Conservation (phyloP, 2,113 vertebrate genomes). For the Tachysurus vachellii region DNA sequence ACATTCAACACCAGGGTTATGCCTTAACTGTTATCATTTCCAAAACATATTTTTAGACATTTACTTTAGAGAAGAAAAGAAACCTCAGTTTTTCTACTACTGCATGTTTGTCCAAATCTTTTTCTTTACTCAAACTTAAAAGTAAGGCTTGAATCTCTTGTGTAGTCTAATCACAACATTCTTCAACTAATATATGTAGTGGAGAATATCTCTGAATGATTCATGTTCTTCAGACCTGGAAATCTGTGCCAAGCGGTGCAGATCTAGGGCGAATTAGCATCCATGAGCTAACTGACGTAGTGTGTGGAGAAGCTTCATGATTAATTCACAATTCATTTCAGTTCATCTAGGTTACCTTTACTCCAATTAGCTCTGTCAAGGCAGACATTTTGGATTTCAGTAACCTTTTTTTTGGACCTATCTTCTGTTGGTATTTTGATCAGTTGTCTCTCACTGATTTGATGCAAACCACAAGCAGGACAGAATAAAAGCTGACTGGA, state of each 20-base stretch:
- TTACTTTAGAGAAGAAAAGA: neutral
- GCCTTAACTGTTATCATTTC: neutral
- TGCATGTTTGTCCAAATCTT: too few relatives aligned
- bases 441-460: neutral
- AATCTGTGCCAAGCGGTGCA: conserved; percentile 13
- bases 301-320: neutral
- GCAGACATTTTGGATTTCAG: neutral
- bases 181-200: neutral
- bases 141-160: neutral
- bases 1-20: neutral
- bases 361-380: neutral
- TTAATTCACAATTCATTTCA: neutral
- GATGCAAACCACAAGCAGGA: neutral
- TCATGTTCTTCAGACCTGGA: neutral
- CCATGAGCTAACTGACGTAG: neutral
- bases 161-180: neutral
- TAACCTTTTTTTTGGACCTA: neutral
- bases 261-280: conserved; percentile 11
- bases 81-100: too few relatives aligned
- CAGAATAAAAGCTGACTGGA: neutral
- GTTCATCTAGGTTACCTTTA: neutral
- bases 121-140: neutral
- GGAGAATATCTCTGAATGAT: neutral
- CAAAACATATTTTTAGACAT: neutral
- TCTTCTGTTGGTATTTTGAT: neutral